Evolutionary conservation across 1,140 invertebrate species (phyloP).

Genomic region (Rhynchophorus ferrugineus): DNA sequence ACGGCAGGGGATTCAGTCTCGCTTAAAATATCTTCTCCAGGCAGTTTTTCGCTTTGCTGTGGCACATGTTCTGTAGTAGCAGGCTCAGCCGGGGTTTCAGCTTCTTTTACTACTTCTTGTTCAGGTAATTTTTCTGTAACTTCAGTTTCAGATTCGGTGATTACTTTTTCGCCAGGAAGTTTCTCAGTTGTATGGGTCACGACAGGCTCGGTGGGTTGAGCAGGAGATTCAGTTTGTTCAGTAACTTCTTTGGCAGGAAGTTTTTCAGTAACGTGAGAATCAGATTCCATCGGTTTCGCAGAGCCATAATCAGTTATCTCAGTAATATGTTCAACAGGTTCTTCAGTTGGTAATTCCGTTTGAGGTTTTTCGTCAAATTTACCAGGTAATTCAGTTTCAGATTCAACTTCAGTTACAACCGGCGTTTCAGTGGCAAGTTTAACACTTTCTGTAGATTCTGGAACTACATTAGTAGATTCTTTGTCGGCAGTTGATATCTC

Average conservation of each 20-base stretch:
- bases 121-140: no score
- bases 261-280: slow-evolving; percentile 13
- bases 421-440: slow-evolving; percentile 8
- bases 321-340: slow-evolving; percentile 19
- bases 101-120: no score
- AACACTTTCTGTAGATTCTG: slow-evolving; percentile 13
- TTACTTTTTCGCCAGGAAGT: no score
- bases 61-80: no score
- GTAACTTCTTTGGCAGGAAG: slow-evolving; percentile 17
- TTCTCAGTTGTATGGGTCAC: no score
- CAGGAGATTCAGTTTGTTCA: not conserved
- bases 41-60: no score
- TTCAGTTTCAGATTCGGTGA: no score
- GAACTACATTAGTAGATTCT: slow-evolving; percentile 17
- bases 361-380: not conserved
- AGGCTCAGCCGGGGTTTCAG: no score
- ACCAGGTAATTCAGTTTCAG: not conserved
- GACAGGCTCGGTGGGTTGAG: no score
- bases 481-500: no score
- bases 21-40: no score
- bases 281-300: slow-evolving; percentile 19
- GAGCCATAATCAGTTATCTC: slow-evolving; percentile 11
- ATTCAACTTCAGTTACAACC: slow-evolving; percentile 16
- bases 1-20: no score
- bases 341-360: not conserved